Conservation (phyloP, 2,888 invertebrate species). For the Silvanus unidentatus region DNA sequence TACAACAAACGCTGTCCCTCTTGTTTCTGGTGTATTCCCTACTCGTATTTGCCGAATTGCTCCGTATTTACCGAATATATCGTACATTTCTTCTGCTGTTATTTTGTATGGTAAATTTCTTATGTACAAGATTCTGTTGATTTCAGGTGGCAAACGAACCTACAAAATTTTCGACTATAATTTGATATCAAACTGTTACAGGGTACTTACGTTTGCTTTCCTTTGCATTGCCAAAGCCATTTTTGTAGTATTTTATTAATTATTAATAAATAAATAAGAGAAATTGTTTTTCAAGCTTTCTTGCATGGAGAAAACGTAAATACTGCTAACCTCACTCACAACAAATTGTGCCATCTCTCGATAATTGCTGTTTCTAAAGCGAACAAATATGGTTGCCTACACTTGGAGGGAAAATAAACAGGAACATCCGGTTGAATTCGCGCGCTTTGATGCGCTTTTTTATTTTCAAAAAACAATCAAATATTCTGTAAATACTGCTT, state of each 20-base stretch:
- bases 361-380: no score
- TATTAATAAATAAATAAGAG: no score
- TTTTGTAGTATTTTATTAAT: slow-evolving; percentile 14
- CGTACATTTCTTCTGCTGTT: slow-evolving; percentile 99
- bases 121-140: slow-evolving; percentile 93
- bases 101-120: slow-evolving; percentile 98
- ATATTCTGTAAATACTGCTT: no score
- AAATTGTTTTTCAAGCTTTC: no score
- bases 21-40: slow-evolving; percentile 95
- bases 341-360: no score
- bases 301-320: no score
- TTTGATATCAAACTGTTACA: slow-evolving; percentile 3
- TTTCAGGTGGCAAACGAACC: slow-evolving; percentile 97
- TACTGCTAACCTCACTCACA: no score
- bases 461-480: no score
- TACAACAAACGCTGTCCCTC: slow-evolving; percentile 98
- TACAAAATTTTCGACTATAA: slow-evolving; percentile 37
- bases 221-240: slow-evolving; percentile 72
- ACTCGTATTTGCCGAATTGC: slow-evolving; percentile 97
- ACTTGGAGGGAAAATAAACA: no score
- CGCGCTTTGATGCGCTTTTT: no score
- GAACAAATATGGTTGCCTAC: no score
- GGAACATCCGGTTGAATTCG: no score
- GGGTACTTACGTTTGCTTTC: slow-evolving; percentile 63
- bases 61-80: slow-evolving; percentile 99